Conservation (phyloP, 2,113 vertebrate species). For the Ammospiza nelsoni region DNA sequence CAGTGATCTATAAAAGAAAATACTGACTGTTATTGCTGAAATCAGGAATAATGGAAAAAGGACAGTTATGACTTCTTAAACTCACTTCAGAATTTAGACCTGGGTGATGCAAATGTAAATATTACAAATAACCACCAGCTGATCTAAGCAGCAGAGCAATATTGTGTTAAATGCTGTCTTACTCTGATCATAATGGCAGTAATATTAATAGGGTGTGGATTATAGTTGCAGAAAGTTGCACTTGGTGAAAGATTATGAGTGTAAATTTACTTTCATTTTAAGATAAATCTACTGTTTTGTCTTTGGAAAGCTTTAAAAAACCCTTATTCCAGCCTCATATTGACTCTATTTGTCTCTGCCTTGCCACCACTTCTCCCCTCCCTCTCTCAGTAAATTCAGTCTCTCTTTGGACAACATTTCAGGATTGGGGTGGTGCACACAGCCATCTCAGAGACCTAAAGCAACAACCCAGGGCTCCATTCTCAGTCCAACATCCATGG, state of each 20-base stretch:
- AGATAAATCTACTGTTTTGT: neutral
- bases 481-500: neutral
- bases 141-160: neutral
- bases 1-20: neutral
- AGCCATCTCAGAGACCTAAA: neutral
- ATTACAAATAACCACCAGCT: neutral
- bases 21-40: neutral
- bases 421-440: rapidly evolving
- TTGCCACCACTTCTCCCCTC: neutral
- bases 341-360: neutral
- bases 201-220: neutral
- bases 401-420: rapidly evolving
- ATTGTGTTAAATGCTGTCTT: neutral
- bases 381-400: neutral
- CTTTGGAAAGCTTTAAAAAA: neutral
- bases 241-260: neutral
- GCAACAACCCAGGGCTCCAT: neutral
- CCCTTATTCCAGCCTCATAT: rapidly evolving
- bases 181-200: neutral
- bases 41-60: neutral
- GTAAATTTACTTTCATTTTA: neutral
- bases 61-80: neutral
- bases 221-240: neutral
- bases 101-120: neutral
- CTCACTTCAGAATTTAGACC: conserved; percentile 26